Percentiles rank a stretch among this genome's conserved stretches.
These are phyloP conservation scores for Paracanthobrama guichenoti DNA, from an alignment of 2,113 vertebrate genomes.

Conservation along the genomic window DNA sequence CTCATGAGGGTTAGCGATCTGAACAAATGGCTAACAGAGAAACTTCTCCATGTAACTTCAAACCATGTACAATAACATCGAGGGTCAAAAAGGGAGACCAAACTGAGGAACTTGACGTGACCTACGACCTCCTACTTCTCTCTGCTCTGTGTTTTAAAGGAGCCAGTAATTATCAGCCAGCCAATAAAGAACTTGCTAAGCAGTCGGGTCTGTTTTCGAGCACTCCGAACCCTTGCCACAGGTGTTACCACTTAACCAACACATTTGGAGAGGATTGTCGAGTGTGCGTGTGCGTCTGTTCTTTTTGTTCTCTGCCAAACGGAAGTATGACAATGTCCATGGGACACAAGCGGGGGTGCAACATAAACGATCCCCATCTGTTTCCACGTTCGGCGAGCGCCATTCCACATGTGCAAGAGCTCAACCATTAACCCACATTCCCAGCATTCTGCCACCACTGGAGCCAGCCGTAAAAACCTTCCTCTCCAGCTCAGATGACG, in stretches of 20 bases:
- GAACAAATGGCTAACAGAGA: background rate
- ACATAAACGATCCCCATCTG: conserved; percentile 32
- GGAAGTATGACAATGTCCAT: conserved; percentile 50
- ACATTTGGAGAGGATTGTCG: conserved; percentile 36
- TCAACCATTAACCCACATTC: conserved; percentile 22
- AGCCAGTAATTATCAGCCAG: conserved; percentile 32
- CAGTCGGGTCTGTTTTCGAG: conserved; percentile 21
- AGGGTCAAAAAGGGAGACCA: background rate
- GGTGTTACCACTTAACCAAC: conserved; percentile 40
- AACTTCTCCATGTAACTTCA: background rate
- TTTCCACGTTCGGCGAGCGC: background rate
- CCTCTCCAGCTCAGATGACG: background rate
- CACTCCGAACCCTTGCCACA: background rate
- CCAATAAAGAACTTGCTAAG: conserved; percentile 25
- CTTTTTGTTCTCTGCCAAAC: conserved; percentile 48
- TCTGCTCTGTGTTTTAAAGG: background rate
- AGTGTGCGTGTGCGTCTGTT: conserved; percentile 13
- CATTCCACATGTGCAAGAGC: conserved; percentile 26
- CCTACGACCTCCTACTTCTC: conserved; percentile 19
- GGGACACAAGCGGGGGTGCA: background rate
- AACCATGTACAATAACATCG: background rate
- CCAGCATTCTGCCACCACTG: background rate
- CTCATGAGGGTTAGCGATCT: background rate
- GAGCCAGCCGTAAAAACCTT: background rate
- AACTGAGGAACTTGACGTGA: background rate